Percentiles rank a stretch among this genome's conserved stretches.
phyloP scores from a whole-genome alignment of 2,888 invertebrate genomes.

The Oscheius myriophilus region DNA sequence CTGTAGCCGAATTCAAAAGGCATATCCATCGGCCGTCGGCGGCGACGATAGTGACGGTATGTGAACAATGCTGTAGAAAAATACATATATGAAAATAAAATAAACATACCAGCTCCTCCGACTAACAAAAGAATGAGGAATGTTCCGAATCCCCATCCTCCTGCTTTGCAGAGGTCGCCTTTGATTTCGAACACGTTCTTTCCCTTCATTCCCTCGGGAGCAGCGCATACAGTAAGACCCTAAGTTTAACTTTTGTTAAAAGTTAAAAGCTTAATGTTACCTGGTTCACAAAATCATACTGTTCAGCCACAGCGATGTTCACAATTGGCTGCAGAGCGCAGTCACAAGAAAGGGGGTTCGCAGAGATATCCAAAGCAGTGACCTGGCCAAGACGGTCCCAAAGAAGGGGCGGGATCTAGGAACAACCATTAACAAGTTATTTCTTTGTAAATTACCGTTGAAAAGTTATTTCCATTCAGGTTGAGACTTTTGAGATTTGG shows the following conservation, averaged over 20 bases:
- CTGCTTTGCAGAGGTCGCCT: constrained; percentile 14
- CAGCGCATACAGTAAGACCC: constrained; percentile 24
- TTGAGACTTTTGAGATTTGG: constrained; percentile 5
- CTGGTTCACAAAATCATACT: constrained; percentile 25
- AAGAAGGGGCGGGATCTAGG: neutral
- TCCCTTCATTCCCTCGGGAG: constrained; percentile 11
- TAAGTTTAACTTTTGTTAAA: neutral
- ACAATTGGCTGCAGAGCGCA: constrained; percentile 19
- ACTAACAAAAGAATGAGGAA: constrained; percentile 14
- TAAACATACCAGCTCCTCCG: constrained; percentile 6
- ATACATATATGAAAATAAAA: too few species aligned
- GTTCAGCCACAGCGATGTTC: constrained; percentile 4
- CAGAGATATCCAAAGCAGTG: constrained; percentile 21
- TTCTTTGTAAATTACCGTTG: constrained; percentile 8
- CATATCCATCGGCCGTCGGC: neutral
- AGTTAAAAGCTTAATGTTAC: neutral
- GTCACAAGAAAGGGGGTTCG: constrained; percentile 19
- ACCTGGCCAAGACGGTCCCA: constrained; percentile 21
- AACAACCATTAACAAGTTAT: too few species aligned
- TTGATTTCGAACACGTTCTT: constrained; percentile 24
- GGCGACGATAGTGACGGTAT: constrained; percentile 23
- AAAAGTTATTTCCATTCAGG: constrained; percentile 24
- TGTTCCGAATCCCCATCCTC: constrained; percentile 23
- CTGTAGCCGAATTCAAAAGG: constrained; percentile 30
- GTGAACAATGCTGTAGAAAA: constrained; percentile 9